Evolutionary conservation across 2,888 invertebrate genomes (phyloP), one percentile per base, ranked within the genome.

Genomic region (Mythimna pallens): DNA sequence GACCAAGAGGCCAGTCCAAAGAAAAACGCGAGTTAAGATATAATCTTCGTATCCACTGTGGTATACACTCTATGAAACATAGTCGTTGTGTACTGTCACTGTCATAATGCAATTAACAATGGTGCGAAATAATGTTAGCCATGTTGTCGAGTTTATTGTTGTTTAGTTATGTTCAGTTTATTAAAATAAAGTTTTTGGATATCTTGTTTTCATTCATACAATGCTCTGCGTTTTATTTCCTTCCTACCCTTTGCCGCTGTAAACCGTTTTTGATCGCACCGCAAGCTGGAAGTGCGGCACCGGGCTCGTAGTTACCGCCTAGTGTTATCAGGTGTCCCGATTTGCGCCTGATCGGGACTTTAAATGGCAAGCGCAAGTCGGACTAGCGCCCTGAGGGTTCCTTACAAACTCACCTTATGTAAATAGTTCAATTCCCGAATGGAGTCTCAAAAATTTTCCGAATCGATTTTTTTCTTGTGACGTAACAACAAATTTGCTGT

Each of bases 111-210:
- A 61, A 50, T 4, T 25, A 69, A 50, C 61, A 70, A 65, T 84
- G 80, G 69, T 63, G 73, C 34, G 52, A 52, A 36, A n/a, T 25
- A 30, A 65, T 40, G 9, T 61, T 57, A 82, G 62, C 57, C 22
- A 63, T 57, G 59, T 64, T 70, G 75, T 76, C 66, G 70, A 73
- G 61, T 78, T 80, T 81, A 67, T 78, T 81, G 73, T 84, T 87
- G 74, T 85, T 76, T 78, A 61, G 59, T 76, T 87, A 82, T 81
- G 77, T 81, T 86, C 72, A 80, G 52, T 85, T 87, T 77, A 81
- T 79, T 78, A 84, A 80, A 87, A 86, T 89, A 87, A 87, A 87
- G 64, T 80, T 82, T 86, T 89, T 80, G 34, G 66, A 84, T 66
- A 77, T 76, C n/a, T 79, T 73, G 81, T 89, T 86, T n/a, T 89